Evolutionary conservation across 2,797 vertebrate genomes (phyloP), one percentile per base, ranked within the genome.

Genomic region (Pipistrellus kuhlii): DNA sequence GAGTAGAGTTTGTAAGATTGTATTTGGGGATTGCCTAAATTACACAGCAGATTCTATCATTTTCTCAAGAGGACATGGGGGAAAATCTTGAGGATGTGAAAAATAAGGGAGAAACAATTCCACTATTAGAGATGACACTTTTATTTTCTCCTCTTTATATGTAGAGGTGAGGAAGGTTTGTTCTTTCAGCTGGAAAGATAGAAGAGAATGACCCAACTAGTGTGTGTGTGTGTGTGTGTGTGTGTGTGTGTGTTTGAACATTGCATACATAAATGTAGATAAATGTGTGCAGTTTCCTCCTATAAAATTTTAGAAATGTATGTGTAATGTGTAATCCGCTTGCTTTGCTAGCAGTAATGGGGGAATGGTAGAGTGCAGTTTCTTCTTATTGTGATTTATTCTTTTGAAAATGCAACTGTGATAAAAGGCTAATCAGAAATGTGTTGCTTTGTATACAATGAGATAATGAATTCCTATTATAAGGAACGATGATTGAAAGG

Each of bases 351-450:
- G 23, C 46, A 59, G 41, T 25, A 76, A 81, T 85, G 69, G 94
- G 92, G 92, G 94, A 93, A 88, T 83, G 96, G 96, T 96, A 72
- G 71, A 55, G 35, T 62, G 32, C 78, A 35, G 90, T 8, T 6
- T 97, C 93, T 96, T 96, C 66, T 75, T 85, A 38, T 82, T 96
- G 73, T 96, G 94, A 97, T 95, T 97, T 96, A 96, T 91, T 97
- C 95, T 57, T 82, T 87, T 97, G 88, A 90, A 95, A 94, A 91
- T 13, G 55, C 89, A 97, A 96, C 92, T 73, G 76, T 88, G 94
- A 90, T 97, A 96, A 97, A 96, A 95, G 96, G 93, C 85, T 92
- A 86, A 81, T 94, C 81, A 94, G 96, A 93, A 94, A 93, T 91
- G 51, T 51, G 81, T 93, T 96, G 93, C 95, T 96, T 95, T 92